Evolutionary conservation across 1,140 invertebrate genomes (phyloP).

Genomic region (honey bee (Apis mellifera)): DNA sequence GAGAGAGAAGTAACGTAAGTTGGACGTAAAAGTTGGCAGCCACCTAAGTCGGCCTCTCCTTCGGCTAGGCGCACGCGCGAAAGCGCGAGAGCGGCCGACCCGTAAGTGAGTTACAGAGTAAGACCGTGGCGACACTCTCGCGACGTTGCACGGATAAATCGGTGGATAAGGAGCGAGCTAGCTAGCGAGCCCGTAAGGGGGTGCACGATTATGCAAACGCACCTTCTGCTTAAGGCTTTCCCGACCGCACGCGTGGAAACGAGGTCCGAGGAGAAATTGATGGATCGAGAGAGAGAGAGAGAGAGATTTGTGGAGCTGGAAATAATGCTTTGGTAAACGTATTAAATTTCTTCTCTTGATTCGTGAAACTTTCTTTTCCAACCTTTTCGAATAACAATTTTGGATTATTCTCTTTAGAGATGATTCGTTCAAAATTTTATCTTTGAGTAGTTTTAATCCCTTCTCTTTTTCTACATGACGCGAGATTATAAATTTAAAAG

Average conservation of each 20-base stretch:
- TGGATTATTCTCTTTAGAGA: too few relatives aligned
- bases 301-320: too few relatives aligned
- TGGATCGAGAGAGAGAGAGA: neutral
- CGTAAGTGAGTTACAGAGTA: slow-evolving; percentile 31
- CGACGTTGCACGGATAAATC: neutral
- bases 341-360: too few relatives aligned
- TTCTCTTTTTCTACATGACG: too few relatives aligned
- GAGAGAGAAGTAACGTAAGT: slow-evolving; percentile 35
- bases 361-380: too few relatives aligned
- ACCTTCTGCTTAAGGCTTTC: slow-evolving; percentile 22
- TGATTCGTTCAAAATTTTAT: too few relatives aligned
- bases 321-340: too few relatives aligned
- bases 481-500: too few relatives aligned
- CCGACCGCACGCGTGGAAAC: neutral
- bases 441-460: too few relatives aligned
- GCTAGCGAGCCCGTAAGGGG: neutral
- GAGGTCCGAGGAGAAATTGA: neutral
- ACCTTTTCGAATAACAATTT: too few relatives aligned
- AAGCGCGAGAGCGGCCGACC: slow-evolving; percentile 1
- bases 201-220: slow-evolving; percentile 37
- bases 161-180: neutral
- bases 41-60: slow-evolving; percentile 31
- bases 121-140: slow-evolving; percentile 21
- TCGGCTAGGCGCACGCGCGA: slow-evolving; percentile 21
- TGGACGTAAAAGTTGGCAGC: slow-evolving; percentile 39